A percentile compares a stretch with the other conserved stretches of the same genome.
These are phyloP conservation scores for Polydrusus cervinus DNA, from an alignment of 2,888 invertebrate species.

Conservation along the genomic window DNA sequence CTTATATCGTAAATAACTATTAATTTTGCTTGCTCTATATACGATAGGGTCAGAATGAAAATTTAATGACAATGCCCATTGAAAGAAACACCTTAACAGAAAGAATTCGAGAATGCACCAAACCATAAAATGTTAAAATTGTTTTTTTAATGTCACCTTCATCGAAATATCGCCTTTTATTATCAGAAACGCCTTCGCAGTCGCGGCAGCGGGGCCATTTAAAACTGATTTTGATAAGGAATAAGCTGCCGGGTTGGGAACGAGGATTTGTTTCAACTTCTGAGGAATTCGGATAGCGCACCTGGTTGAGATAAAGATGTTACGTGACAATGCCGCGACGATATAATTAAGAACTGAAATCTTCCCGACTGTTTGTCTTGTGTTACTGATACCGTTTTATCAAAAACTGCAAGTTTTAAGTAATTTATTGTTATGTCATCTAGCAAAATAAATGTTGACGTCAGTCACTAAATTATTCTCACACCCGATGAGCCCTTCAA, in stretches of 20 bases:
- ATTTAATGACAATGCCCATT: too few species aligned
- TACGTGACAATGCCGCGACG: not conserved
- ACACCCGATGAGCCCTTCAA: too few species aligned
- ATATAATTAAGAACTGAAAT: not conserved
- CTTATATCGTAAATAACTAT: too few species aligned
- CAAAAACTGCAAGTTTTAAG: not conserved
- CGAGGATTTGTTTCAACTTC: slow-evolving; percentile 41
- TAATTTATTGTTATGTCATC: too few species aligned
- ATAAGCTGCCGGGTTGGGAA: slow-evolving; percentile 36
- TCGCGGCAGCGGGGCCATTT: slow-evolving; percentile 33
- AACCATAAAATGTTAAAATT: slow-evolving; percentile 40
- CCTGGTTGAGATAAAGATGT: slow-evolving; percentile 19
- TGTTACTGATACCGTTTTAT: not conserved
- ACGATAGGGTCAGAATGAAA: too few species aligned
- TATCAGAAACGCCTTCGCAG: slow-evolving; percentile 39
- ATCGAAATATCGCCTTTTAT: slow-evolving; percentile 37
- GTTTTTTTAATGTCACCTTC: slow-evolving; percentile 45
- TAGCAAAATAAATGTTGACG: too few species aligned
- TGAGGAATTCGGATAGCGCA: slow-evolving; percentile 42
- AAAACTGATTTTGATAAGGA: slow-evolving; percentile 49
- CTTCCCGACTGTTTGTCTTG: too few species aligned
- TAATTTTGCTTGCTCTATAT: too few species aligned
- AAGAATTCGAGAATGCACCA: slow-evolving; percentile 24
- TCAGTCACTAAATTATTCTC: too few species aligned
- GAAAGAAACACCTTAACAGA: not conserved